A percentile compares a stretch with the other conserved stretches of the same genome.
phyloP scores from a whole-genome alignment of 1,140 invertebrate species.

The Drosophila quadrilineata region DNA sequence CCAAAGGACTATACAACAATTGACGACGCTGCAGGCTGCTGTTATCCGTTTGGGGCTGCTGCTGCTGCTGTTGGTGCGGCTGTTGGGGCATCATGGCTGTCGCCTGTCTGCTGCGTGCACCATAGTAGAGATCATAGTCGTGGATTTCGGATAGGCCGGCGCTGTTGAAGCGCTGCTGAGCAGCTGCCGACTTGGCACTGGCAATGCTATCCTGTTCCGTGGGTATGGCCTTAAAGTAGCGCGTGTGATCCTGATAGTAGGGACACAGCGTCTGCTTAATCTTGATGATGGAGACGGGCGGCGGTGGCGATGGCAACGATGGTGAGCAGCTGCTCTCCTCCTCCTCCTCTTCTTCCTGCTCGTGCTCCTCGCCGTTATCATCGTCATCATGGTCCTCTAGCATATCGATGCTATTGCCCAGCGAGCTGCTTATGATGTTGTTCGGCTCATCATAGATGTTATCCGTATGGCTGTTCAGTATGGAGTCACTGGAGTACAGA shows the following conservation, averaged over 20 bases:
- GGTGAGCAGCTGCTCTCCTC: slow-evolving; percentile 64
- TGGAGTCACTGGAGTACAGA: slow-evolving; percentile 76
- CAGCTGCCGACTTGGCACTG: slow-evolving; percentile 64
- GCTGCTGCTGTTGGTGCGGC: slow-evolving; percentile 22
- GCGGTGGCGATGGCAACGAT: slow-evolving; percentile 60
- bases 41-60: slow-evolving; percentile 14
- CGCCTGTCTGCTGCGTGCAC: slow-evolving; percentile 50
- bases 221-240: slow-evolving; percentile 79
- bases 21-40: slow-evolving; percentile 55
- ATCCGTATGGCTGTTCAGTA: slow-evolving; percentile 74
- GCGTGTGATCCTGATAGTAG: slow-evolving; percentile 74
- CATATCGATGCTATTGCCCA: slow-evolving; percentile 70
- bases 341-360: slow-evolving; percentile 55
- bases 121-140: slow-evolving; percentile 78
- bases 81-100: slow-evolving; percentile 11
- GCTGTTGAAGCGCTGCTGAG: slow-evolving; percentile 67
- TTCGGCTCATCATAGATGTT: slow-evolving; percentile 81
- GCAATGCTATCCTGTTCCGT: slow-evolving; percentile 76
- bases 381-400: slow-evolving; percentile 55
- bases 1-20: slow-evolving; percentile 59
- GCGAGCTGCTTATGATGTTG: slow-evolving; percentile 71
- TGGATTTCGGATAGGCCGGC: slow-evolving; percentile 75
- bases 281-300: slow-evolving; percentile 63
- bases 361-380: slow-evolving; percentile 50
- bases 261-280: slow-evolving; percentile 72